Evolutionary conservation across 2,113 vertebrate genomes (phyloP), one percentile per base, ranked within the genome.

Genomic region (Lycaon pictus): DNA sequence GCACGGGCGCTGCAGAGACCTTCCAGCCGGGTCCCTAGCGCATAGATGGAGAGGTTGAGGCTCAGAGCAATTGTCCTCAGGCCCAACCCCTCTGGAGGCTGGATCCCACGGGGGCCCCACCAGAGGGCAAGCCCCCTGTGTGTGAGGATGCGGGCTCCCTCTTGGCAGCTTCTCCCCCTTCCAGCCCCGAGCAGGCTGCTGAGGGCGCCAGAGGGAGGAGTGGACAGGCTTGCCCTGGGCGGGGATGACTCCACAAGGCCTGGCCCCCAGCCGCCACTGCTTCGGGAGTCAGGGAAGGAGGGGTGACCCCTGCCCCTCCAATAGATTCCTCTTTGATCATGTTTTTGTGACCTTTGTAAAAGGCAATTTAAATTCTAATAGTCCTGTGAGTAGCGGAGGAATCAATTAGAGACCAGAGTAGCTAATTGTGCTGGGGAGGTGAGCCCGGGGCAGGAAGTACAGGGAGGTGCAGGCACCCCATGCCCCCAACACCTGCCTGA

Each of bases 281-380:
- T 96, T 58, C 32, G 60, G n/a, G 43, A 82, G 62, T 16, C 23
- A 2, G 23, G 29, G 43, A 72, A 29, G 58, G 43, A 95, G 63
- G 48, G n/a, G 35, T 29, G 1, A 32, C 13, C n/a, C 3, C 60
- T 97, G 96, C 97, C 94, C 96, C 93, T 97, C 97, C 98, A 98
- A 98, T 98, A 98, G 98, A 98, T 98, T 99, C 95, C 23, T 97
- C 98, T 99, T 98, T 98, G 98, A 98, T 98, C 98, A 96, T 98
- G 98, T 99, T 98, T 99, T 98, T 97, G 94, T 98, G 99, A 99
- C 98, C 98, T 99, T 98, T 98, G 98, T 98, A 98, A 98, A 98
- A 99, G 98, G 98, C 98, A 99, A 98, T 99, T 99, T 98, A 98
- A 98, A 99, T 99, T 99, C 98, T 98, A 98, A 98, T 99, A 98